Conservation (phyloP, 2,888 invertebrate genomes). For the Lasius platythorax region DNA sequence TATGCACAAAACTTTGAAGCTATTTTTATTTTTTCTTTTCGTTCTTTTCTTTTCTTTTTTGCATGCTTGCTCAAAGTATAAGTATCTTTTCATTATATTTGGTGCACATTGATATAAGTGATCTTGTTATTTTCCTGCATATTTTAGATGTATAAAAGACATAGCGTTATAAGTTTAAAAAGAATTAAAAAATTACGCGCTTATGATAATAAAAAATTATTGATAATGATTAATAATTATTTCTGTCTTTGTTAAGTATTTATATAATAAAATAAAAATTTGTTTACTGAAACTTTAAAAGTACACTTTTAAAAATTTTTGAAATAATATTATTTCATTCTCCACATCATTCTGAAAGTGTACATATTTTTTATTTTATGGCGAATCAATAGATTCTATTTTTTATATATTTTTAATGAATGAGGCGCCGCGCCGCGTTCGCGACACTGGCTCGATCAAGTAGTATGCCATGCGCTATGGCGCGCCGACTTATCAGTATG, state of each 20-base stretch:
- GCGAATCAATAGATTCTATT: too few species aligned
- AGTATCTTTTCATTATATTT: neutral
- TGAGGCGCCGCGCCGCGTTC: too few species aligned
- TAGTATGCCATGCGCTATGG: too few species aligned
- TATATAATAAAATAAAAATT: neutral
- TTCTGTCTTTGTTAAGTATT: too few species aligned
- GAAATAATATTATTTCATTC: too few species aligned
- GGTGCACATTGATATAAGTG: neutral
- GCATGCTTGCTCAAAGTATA: neutral
- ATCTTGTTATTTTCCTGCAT: neutral
- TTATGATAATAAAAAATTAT: neutral
- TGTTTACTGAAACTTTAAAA: neutral
- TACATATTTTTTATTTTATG: too few species aligned
- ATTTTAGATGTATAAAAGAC: neutral
- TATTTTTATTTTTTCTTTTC: neutral
- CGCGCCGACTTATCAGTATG: too few species aligned
- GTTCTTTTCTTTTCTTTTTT: neutral
- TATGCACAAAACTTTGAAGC: neutral
- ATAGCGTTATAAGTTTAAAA: neutral
- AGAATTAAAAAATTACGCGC: neutral
- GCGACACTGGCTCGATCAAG: too few species aligned
- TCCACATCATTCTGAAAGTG: too few species aligned
- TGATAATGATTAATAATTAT: neutral
- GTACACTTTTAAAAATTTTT: too few species aligned
- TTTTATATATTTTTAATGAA: too few species aligned